Base-by-base conservation (phyloP, 2,888 invertebrate species). In the Maniola hyperantus region DNA sequence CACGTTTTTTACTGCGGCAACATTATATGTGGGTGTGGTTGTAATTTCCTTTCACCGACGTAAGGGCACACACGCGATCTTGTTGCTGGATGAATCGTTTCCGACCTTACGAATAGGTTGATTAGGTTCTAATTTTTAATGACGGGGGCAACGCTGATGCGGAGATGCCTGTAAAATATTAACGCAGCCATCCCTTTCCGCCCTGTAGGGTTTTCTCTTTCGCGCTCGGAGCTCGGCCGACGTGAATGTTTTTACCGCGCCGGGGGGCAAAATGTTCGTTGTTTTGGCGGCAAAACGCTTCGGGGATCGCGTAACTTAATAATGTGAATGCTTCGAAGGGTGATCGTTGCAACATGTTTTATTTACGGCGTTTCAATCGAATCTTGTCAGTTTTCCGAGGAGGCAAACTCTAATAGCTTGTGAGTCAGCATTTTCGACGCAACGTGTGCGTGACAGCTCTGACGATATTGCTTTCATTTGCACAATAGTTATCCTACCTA, bases 11-110 rank as follows among this genome's bases (percentile, higher is more conserved):
- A 90, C 89, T 89, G 89, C 87, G 82, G 89, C 91, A 91, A 90
- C 91, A 91, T 91, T 91, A 91, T 91, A 91, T 91, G 92, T 92
- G 92, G 92, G 92, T 91, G 92, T 91, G 92, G 92, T 92, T 91
- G 92, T 92, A 91, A 91, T 91, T 92, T 91, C 91, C 91, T 91
- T 92, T 91, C 91, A 91, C 92, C 88, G 91, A 91, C 85, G 91
- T 90, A 90, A 91, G 91, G 91, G 91, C 92, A 92, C 92, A 92
- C 92, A 92, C 90, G 91, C 91, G 87, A 89, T 90, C 80, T 73
- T 53, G 66, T 70, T 71, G 71, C 68, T 61, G 60, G 67, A 66
- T 79, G 76, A 68, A 50, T 69, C 15, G 83, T 75, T 80, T 71
- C 76, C 66, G 65, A 78, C 85, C 77, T 62, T 87, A 82, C 39